Conservation (phyloP, 1,140 invertebrate species). For the Vanessa atalanta region DNA sequence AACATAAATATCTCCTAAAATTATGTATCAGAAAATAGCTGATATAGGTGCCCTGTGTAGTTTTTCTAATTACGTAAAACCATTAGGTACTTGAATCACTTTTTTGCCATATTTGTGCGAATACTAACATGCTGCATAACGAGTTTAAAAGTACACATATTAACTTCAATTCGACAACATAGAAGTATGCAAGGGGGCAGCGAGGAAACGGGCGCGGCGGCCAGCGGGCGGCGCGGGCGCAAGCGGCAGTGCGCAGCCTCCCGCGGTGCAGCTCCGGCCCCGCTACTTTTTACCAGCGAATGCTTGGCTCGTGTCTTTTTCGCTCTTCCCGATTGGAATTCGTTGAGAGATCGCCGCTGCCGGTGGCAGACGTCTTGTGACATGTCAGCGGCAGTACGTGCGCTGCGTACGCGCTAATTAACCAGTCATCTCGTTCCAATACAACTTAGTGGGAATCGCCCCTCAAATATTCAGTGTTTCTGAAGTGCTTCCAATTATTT, state of each 20-base stretch:
- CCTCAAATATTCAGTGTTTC: not conserved
- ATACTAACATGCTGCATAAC: slow-evolving; percentile 9
- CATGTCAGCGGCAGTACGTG: slow-evolving; percentile 73
- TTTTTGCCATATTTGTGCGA: not conserved
- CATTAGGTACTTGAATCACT: not conserved
- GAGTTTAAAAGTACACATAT: slow-evolving; percentile 14
- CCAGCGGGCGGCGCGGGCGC: slow-evolving; percentile 44
- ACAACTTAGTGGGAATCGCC: slow-evolving; percentile 15
- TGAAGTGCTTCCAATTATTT: not conserved
- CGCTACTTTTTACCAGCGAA: slow-evolving; percentile 70
- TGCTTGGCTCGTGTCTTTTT: slow-evolving; percentile 78
- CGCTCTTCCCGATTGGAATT: slow-evolving; percentile 78
- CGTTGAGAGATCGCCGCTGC: slow-evolving; percentile 74
- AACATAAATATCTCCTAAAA: not conserved
- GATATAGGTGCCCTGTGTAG: not conserved
- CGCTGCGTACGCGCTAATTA: slow-evolving; percentile 75
- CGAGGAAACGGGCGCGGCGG: slow-evolving; percentile 38
- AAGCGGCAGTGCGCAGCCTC: slow-evolving; percentile 51
- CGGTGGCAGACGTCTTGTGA: slow-evolving; percentile 77
- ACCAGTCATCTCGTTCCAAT: slow-evolving; percentile 60
- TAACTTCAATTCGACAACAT: slow-evolving; percentile 19
- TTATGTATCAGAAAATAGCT: not conserved
- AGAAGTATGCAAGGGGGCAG: slow-evolving; percentile 25
- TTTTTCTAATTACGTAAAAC: not conserved
- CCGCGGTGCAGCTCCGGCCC: slow-evolving; percentile 62